phyloP scores from a whole-genome alignment of 2,888 invertebrate species.

The Achlya flavicornis region DNA sequence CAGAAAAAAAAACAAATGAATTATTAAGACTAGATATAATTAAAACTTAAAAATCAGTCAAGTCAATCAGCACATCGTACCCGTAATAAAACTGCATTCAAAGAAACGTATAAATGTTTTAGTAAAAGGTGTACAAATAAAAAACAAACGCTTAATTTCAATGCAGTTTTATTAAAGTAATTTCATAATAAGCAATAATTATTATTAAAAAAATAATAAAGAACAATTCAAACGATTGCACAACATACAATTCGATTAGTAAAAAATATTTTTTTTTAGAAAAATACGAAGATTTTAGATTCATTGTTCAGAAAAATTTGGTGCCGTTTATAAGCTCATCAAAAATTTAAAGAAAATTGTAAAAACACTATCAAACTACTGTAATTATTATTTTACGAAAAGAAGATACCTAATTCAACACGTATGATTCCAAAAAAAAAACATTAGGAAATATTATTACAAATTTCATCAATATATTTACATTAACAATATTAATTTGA shows the following conservation, averaged over 20 bases:
- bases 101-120: conserved; percentile 20
- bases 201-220: conserved; percentile 30
- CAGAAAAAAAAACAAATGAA: conserved; percentile 33
- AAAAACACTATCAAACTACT: conserved; percentile 32
- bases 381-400: conserved; percentile 35
- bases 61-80: conserved; percentile 55
- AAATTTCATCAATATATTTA: conserved; percentile 55
- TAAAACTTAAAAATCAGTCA: conserved; percentile 71
- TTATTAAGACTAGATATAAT: conserved; percentile 66
- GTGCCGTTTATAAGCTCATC: conserved; percentile 57
- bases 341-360: conserved; percentile 40
- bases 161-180: conserved; percentile 20
- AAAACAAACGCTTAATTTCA: conserved; percentile 12
- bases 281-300: conserved; percentile 39
- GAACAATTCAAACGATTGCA: conserved; percentile 15
- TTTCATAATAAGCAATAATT: conserved; percentile 31
- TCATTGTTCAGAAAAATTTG: conserved; percentile 39
- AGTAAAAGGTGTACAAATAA: conserved; percentile 20
- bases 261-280: conserved; percentile 33
- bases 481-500: conserved; percentile 56
- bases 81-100: conserved; percentile 31
- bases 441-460: neutral
- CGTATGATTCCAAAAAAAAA: conserved; percentile 37
- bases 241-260: conserved; percentile 24
- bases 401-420: conserved; percentile 44